Base-by-base conservation (phyloP, 2,797 vertebrate species). In the Sandelia bainsii region DNA sequence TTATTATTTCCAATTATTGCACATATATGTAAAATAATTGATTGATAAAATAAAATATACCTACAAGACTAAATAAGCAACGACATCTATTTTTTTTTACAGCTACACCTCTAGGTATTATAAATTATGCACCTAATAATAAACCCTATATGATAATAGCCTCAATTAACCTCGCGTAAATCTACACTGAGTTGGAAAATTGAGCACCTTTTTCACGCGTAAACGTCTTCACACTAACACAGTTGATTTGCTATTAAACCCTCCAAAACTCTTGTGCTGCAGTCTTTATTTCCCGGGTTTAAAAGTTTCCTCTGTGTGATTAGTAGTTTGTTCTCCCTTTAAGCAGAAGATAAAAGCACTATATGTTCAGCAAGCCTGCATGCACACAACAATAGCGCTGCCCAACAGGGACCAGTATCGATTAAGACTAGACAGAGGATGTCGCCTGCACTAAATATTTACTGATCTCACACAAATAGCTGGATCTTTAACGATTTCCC, bases 381-480 rank as follows among this genome's bases (percentile, higher is more conserved):
- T 80, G 91, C 92, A 87, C 88, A 93, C 94, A 94, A 90, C 95
- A 93, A 94, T 89, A 93, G 89, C 87, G 89, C 94, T 91, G 94
- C 95, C 95, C 95, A 93, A 94, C 91, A 95, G 94, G 94, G 95
- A 91, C 92, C 92, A 73, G 85, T 92, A 97, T 98, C 95, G 97
- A 98, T 98, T 95, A 94, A 90, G 88, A 94, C 93, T 91, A 95
- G 92, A 94, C 96, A 90, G 93, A 95, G 94, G 95, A 96, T 95
- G 94, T 96, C 95, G 94, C 93, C 93, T 94, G 90, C 95, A 95
- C 96, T 97, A 97, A 97, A 98, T 98, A 97, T 98, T 98, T 98
- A 97, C 97, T 95, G 96, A 97, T 98, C 96, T 95, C 96, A 96
- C 95, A 96, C 96, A 96, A 96, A 96, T 96, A 95, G 95, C 93